Percentiles rank a stretch among this genome's conserved stretches.
These are phyloP conservation scores for Taenioides sp. DNA, from an alignment of 2,797 vertebrate species.

Conservation along the genomic window DNA sequence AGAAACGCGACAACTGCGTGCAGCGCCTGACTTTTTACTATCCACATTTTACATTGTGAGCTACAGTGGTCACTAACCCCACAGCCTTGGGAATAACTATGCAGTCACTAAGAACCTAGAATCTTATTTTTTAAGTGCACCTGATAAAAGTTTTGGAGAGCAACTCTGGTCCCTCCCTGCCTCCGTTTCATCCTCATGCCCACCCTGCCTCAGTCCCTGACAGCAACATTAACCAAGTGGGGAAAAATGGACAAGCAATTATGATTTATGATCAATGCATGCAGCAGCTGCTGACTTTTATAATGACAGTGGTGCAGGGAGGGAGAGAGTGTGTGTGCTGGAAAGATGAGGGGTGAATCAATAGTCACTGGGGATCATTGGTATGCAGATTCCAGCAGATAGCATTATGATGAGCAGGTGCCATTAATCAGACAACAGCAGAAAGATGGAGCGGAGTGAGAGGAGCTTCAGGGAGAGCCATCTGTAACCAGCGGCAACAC, in stretches of 20 bases:
- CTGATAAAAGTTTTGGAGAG: constrained; percentile 50
- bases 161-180: constrained; percentile 30
- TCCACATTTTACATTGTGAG: background rate
- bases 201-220: constrained; percentile 51
- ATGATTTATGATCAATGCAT: constrained; percentile 83
- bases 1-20: too few relatives aligned
- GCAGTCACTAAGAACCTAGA: background rate
- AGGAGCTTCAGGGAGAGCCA: constrained; percentile 20
- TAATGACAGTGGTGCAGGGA: constrained; percentile 73
- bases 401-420: constrained; percentile 80
- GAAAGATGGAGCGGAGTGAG: constrained; percentile 41
- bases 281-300: constrained; percentile 76
- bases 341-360: constrained; percentile 70
- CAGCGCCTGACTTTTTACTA: too few relatives aligned
- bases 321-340: constrained; percentile 32
- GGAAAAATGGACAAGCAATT: constrained; percentile 81
- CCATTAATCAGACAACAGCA: constrained; percentile 74
- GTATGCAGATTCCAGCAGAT: constrained; percentile 82
- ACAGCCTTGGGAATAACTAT: background rate
- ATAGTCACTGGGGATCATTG: constrained; percentile 73
- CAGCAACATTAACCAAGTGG: constrained; percentile 80
- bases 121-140: constrained; percentile 22
- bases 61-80: background rate
- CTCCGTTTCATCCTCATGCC: constrained; percentile 31
- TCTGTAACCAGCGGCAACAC: constrained; percentile 20